Percentiles rank a stretch among this genome's conserved stretches.
Conservation (phyloP, 2,113 vertebrate genomes). For the Oreochromis aureus region DNA sequence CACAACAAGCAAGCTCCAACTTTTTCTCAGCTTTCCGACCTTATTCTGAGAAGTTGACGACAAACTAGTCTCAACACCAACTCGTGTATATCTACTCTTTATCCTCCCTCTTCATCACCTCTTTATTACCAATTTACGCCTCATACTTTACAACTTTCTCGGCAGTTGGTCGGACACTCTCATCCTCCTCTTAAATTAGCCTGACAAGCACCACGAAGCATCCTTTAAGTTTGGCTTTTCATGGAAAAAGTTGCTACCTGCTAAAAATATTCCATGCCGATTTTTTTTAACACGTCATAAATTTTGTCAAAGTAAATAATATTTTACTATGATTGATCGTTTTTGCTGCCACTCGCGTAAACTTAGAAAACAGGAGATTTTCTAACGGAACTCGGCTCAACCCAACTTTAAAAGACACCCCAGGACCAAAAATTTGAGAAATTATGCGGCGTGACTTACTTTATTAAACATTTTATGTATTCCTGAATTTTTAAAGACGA, state of each 20-base stretch:
- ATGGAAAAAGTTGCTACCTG: accelerated
- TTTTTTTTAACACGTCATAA: accelerated
- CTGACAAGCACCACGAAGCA: background rate
- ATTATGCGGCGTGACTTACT: background rate
- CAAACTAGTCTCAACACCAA: background rate
- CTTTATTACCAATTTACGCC: background rate
- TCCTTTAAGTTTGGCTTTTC: background rate
- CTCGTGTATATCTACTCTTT: background rate
- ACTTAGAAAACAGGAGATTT: background rate
- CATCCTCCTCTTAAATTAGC: background rate
- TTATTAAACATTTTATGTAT: background rate
- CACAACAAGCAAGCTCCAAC: background rate
- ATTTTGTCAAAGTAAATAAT: background rate
- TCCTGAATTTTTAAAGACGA: background rate
- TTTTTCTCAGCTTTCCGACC: background rate
- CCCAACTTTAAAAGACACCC: background rate
- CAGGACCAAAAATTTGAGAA: accelerated
- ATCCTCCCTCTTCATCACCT: background rate
- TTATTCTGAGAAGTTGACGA: background rate
- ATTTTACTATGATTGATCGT: background rate
- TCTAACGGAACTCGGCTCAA: background rate
- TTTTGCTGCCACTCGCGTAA: background rate
- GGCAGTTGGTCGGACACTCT: background rate
- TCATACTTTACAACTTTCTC: background rate
- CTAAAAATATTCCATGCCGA: background rate